Base-by-base conservation (phyloP, 1,140 invertebrate species). In the Dolichoris vasculosae region DNA sequence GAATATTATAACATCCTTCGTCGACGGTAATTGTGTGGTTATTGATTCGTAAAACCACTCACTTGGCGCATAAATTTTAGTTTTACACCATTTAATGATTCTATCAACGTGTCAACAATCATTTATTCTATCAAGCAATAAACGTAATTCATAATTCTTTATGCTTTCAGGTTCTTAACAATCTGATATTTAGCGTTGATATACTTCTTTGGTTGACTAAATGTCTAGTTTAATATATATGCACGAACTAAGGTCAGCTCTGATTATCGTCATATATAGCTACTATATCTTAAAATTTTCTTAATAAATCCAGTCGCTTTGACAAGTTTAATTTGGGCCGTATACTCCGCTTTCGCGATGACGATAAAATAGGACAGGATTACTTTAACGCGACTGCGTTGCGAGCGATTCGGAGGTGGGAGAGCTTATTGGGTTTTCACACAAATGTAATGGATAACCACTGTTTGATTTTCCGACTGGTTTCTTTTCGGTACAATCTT, bases 401-500 rank as follows among this genome's bases (percentile, higher is more conserved):
- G 69, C 23, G 9, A 2, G 20, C 3, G 20, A 26, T 20, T 0
- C 55, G 23, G 13, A 26, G 55, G 13, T 23, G 26, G 23, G 20
- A 4, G n/a, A n/a, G n/a, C 63, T 43, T 13, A 43, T 73, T n/a
- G 13, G 38, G 11, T 43, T 26, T 73, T 73, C 6, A 43, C 40
- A 73, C 67, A 40, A 43, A n/a, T 73, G 69, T 73, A 73, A 73
- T 38, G n/a, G 69, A 73, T 73, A 73, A 73, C 23, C 38, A n/a
- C 4, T 73, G n/a, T 73, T 73, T 73, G 69, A 73, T 73, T 43
- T 73, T 43, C 38, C n/a, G 69, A 73, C 69, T 73, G 38, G 43
- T 43, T 40, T 73, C 4, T 73, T 43, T 59, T 26, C 26, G 23
- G 23, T 6, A 2, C 26, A n/a, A 73, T 8, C 40, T 43, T n/a